These are phyloP conservation scores for Drosophila mercatorum DNA, from an alignment of 2,888 invertebrate genomes.

Conservation along the genomic window DNA sequence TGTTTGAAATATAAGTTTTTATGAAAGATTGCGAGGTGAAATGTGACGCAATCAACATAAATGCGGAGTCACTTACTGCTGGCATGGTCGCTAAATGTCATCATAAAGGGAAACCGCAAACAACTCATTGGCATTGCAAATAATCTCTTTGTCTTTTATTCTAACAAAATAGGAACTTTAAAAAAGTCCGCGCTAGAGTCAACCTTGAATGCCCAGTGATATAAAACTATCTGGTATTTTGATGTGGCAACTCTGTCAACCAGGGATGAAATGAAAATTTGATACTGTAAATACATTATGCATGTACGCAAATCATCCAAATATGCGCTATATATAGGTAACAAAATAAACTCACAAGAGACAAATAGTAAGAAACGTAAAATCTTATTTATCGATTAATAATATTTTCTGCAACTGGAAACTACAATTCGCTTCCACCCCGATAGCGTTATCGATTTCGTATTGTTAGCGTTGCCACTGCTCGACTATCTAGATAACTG, in stretches of 20 bases:
- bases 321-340: not conserved
- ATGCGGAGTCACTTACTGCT: not conserved
- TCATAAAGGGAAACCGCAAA: not conserved
- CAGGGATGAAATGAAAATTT: conserved; percentile 3
- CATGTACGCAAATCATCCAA: not conserved
- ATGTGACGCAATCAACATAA: conserved; percentile 9
- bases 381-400: not conserved
- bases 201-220: conserved; percentile 10
- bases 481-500: conserved; percentile 10
- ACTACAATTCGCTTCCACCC: not conserved
- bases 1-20: conserved; percentile 47
- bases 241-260: conserved; percentile 21
- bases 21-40: conserved; percentile 41
- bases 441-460: not conserved
- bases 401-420: not conserved
- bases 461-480: conserved; percentile 18
- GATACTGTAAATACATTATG: not conserved
- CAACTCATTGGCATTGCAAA: too few species aligned
- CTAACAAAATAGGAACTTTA: not conserved
- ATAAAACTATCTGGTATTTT: not conserved
- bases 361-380: not conserved
- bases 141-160: not conserved
- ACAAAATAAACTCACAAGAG: not conserved
- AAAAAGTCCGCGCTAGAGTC: not conserved
- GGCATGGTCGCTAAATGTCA: not conserved